Conservation (phyloP, 2,797 vertebrate species). For the Crocodylus rhombifer region DNA sequence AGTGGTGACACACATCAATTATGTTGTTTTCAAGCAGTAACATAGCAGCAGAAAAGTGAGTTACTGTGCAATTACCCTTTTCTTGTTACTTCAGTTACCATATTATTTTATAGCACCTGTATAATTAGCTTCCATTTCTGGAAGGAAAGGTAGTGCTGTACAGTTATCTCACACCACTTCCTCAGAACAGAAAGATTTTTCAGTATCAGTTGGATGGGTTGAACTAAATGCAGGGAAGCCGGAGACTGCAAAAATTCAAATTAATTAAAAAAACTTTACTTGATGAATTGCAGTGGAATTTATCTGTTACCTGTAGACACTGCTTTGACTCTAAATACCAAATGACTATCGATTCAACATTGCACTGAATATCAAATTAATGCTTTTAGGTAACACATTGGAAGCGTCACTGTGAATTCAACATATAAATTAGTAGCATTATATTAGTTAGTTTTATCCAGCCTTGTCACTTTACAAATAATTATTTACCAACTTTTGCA, state of each 20-base stretch:
- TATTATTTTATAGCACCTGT: slow-evolving; percentile 27
- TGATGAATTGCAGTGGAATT: neutral
- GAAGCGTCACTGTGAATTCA: neutral
- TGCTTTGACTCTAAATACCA: slow-evolving; percentile 10
- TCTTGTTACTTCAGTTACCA: slow-evolving; percentile 8
- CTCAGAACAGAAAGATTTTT: slow-evolving; percentile 9
- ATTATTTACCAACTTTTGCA: neutral
- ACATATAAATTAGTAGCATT: no score
- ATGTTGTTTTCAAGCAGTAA: neutral
- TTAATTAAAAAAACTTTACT: neutral
- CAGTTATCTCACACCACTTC: slow-evolving; percentile 4
- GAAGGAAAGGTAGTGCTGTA: slow-evolving; percentile 5
- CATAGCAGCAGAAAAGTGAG: neutral
- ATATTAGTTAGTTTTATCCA: neutral
- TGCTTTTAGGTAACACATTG: neutral
- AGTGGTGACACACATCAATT: neutral
- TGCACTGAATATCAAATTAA: neutral
- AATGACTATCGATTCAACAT: neutral
- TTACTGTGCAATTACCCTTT: slow-evolving; percentile 6
- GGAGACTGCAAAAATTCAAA: neutral
- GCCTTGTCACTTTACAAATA: neutral
- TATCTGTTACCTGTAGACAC: neutral
- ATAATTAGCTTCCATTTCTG: neutral
- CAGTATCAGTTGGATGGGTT: slow-evolving; percentile 1
- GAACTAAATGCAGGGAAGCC: slow-evolving; percentile 13